Percentiles rank a stretch among this genome's conserved stretches.
phyloP scores from a whole-genome alignment of 2,888 invertebrate genomes.

The Ganaspis brasiliensis region DNA sequence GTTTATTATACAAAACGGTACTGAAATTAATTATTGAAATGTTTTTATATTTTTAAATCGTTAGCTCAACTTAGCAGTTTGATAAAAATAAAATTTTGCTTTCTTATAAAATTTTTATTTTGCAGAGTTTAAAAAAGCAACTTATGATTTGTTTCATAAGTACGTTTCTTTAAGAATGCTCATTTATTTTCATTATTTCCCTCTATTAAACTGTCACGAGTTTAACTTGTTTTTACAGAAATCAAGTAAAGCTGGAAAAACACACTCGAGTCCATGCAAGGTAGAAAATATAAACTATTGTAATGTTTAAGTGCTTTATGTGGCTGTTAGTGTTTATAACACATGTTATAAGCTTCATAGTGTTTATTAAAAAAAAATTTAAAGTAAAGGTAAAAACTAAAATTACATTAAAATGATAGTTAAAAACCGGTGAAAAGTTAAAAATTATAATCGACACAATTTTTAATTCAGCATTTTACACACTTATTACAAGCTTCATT shows the following conservation, averaged over 20 bases:
- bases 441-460: too few species aligned
- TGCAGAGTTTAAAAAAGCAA: conserved; percentile 17
- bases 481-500: too few species aligned
- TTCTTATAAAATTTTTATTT: neutral
- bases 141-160: conserved; percentile 10
- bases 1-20: too few species aligned
- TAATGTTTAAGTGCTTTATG: conserved; percentile 41
- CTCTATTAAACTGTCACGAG: conserved; percentile 55
- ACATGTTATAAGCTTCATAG: conserved; percentile 4
- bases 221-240: conserved; percentile 84
- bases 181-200: neutral
- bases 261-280: conserved; percentile 86
- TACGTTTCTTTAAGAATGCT: conserved; percentile 2
- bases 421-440: neutral
- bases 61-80: conserved; percentile 7
- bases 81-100: conserved; percentile 15
- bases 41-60: neutral
- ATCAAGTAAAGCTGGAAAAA: conserved; percentile 90
- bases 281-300: conserved; percentile 81
- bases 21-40: too few species aligned
- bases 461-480: too few species aligned
- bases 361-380: neutral
- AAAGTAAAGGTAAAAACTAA: neutral
- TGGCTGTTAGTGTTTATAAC: conserved; percentile 33
- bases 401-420: too few species aligned